phyloP scores from a whole-genome alignment of 35 echinoderm and acorn worm genomes.

The Apostichopus japonicus region DNA sequence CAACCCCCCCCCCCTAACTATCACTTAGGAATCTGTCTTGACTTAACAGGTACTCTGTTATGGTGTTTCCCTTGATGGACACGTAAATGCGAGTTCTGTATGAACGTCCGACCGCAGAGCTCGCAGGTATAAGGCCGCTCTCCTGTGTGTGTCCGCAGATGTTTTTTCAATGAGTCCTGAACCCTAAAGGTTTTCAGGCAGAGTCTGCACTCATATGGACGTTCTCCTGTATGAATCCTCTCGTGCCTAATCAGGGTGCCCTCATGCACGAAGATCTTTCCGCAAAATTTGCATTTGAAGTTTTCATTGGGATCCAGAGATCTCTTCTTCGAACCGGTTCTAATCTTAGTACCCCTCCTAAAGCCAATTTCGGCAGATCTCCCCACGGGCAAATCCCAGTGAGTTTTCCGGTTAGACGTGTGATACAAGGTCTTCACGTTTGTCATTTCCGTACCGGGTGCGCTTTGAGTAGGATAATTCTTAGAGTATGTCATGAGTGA shows the following conservation, averaged over 20 bases:
- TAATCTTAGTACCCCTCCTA: neutral
- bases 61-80: slow-evolving; percentile 9
- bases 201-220: slow-evolving; percentile 1
- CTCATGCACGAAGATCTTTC: neutral
- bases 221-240: slow-evolving; percentile 24
- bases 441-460: neutral
- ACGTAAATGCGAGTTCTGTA: slow-evolving; percentile 1
- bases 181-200: slow-evolving; percentile 14
- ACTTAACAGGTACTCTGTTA: neutral
- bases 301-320: neutral
- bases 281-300: slow-evolving; percentile 13
- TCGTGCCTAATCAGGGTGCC: neutral
- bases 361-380: neutral
- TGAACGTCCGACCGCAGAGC: slow-evolving; percentile 4
- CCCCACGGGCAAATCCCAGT: neutral
- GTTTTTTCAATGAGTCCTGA: neutral
- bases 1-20: neutral
- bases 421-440: neutral
- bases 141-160: slow-evolving; percentile 13
- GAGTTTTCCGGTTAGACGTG: neutral
- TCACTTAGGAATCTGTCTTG: neutral
- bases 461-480: neutral
- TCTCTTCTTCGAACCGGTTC: neutral
- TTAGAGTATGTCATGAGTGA: neutral
- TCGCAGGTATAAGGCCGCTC: neutral